phyloP scores from a whole-genome alignment of 2,113 vertebrate species.

The Gallinago jamesoni region DNA sequence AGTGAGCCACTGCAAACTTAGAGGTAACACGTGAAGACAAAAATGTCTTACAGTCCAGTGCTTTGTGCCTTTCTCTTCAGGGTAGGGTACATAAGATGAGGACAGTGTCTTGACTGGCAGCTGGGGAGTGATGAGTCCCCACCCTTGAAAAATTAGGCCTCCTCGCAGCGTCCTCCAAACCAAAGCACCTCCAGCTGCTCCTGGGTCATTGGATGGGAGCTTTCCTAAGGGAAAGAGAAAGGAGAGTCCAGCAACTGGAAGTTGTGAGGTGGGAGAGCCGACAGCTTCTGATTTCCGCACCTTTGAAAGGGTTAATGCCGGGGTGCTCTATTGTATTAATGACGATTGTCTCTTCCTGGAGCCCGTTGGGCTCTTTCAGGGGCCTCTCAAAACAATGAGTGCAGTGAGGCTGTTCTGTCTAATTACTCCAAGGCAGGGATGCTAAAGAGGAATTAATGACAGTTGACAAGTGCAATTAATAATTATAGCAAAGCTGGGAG shows the following conservation, averaged over 20 bases:
- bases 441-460: constrained; percentile 89
- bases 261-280: accelerated
- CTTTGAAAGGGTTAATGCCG: constrained; percentile 66
- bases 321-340: constrained; percentile 71
- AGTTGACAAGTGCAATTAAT: constrained; percentile 91
- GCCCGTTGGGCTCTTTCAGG: constrained; percentile 72
- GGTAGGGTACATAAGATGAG: accelerated
- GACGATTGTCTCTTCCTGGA: constrained; percentile 61
- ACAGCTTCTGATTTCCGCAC: background rate
- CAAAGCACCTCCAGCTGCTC: background rate
- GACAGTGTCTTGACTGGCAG: background rate
- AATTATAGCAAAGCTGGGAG: constrained; percentile 85
- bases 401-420: constrained; percentile 80
- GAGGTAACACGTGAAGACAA: background rate
- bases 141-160: background rate
- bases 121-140: background rate
- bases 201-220: background rate
- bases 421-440: constrained; percentile 83
- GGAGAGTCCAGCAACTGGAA: accelerated
- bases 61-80: background rate
- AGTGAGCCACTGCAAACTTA: background rate
- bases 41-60: background rate
- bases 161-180: background rate
- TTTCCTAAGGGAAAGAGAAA: background rate
- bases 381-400: constrained; percentile 78